phyloP scores from a whole-genome alignment of 2,797 vertebrate genomes.

The Xerus rutilus region DNA sequence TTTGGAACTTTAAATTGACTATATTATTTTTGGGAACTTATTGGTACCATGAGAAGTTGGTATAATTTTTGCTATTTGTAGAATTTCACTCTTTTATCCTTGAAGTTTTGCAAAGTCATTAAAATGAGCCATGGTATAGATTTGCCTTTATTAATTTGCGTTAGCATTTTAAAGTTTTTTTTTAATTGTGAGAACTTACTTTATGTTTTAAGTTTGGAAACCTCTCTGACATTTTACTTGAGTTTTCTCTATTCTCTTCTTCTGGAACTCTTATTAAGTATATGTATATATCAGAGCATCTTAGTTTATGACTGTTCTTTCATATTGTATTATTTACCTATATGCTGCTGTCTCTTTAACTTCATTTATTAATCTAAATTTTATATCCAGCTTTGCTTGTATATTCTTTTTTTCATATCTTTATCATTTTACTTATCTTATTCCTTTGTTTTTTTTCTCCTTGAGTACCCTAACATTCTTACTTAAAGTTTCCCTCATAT shows the following conservation, averaged over 20 bases:
- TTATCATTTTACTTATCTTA: not conserved
- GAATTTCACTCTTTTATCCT: not conserved
- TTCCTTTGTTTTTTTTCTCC: not conserved
- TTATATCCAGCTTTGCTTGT: not conserved
- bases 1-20: not conserved
- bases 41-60: not conserved
- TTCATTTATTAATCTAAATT: not conserved
- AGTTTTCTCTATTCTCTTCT: not conserved
- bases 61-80: not conserved
- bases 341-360: not conserved
- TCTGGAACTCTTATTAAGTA: not conserved
- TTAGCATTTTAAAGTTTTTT: not conserved
- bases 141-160: not conserved
- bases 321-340: not conserved
- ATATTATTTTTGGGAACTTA: not conserved
- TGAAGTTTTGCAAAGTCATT: not conserved
- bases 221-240: not conserved
- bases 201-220: conserved; percentile 1
- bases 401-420: not conserved
- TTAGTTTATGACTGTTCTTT: not conserved
- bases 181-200: not conserved
- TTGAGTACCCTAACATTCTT: not conserved
- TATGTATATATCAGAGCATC: not conserved
- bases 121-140: not conserved
- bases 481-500: not conserved